Evolutionary conservation across 2,113 vertebrate genomes (phyloP).

Genomic region (Ardeotis arabs): DNA sequence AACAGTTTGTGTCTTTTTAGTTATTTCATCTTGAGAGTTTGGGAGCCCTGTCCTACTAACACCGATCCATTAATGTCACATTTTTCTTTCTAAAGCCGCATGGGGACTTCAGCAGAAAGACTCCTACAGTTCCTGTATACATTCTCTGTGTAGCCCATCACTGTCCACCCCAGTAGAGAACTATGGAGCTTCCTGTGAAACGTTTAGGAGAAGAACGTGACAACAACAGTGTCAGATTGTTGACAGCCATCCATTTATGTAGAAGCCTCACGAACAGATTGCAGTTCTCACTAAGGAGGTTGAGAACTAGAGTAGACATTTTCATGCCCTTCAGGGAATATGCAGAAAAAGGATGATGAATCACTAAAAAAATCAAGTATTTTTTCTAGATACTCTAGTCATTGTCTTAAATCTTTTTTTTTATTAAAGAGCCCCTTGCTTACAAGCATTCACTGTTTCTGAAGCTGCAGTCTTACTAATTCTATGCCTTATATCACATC

Average conservation of each 20-base stretch:
- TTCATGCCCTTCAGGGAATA: neutral
- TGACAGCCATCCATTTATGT: constrained; percentile 21
- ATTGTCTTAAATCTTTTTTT: too few species aligned
- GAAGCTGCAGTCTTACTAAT: neutral
- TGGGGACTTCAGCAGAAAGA: neutral
- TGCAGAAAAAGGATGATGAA: neutral
- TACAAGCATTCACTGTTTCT: neutral
- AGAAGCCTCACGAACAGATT: neutral
- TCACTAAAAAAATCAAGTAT: neutral
- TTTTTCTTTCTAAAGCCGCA: neutral
- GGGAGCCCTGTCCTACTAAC: neutral
- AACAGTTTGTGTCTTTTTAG: neutral
- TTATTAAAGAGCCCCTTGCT: neutral
- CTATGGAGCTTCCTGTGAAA: neutral
- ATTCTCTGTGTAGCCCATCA: neutral
- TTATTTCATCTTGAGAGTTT: neutral
- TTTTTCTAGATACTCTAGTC: neutral
- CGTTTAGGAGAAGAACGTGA: neutral
- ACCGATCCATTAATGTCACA: neutral
- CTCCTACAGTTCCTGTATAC: neutral
- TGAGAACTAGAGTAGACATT: constrained; percentile 22
- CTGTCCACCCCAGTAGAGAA: neutral
- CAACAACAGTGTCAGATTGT: neutral
- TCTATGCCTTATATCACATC: neutral
- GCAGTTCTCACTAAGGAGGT: constrained; percentile 13